Percentiles rank a stretch among this genome's conserved stretches.
Conservation (phyloP, 2,888 invertebrate species). For the Poecilus cupreus region DNA sequence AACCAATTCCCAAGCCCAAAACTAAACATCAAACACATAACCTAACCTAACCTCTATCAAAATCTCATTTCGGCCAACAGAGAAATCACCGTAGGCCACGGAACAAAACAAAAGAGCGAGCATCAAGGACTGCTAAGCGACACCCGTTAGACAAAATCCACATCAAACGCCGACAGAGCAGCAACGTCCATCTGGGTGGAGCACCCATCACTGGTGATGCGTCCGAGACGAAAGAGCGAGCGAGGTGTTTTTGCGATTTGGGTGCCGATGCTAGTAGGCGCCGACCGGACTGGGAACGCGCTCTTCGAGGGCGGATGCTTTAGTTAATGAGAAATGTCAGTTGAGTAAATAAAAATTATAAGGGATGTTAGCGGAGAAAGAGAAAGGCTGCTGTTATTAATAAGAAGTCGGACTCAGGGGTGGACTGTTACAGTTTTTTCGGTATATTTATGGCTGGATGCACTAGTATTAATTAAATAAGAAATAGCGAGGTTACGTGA, state of each 20-base stretch:
- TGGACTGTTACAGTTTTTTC: background rate
- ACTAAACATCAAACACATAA: conserved; percentile 24
- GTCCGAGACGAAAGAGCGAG: background rate
- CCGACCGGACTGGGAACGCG: conserved; percentile 19
- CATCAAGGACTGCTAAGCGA: conserved; percentile 42
- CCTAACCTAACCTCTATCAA: conserved; percentile 35
- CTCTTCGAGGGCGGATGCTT: conserved; percentile 14
- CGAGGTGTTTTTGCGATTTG: conserved; percentile 42
- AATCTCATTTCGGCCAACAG: conserved; percentile 37
- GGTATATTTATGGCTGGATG: conserved; percentile 11
- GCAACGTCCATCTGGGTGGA: conserved; percentile 4
- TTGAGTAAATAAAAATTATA: conserved; percentile 70
- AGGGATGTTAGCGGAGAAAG: conserved; percentile 62
- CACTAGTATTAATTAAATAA: conserved; percentile 29
- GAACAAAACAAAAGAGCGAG: conserved; percentile 33
- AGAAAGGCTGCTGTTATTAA: conserved; percentile 24
- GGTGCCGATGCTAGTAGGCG: conserved; percentile 5
- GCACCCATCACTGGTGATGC: conserved; percentile 17
- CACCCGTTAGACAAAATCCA: conserved; percentile 41
- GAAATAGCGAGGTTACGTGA: background rate
- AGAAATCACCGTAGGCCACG: conserved; percentile 25
- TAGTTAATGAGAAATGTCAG: conserved; percentile 67
- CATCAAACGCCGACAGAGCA: conserved; percentile 24
- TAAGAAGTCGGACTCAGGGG: conserved; percentile 11
- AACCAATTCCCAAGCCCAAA: background rate